Conservation (phyloP, 2,797 vertebrate species). For the Catamblyrhynchus diadema region DNA sequence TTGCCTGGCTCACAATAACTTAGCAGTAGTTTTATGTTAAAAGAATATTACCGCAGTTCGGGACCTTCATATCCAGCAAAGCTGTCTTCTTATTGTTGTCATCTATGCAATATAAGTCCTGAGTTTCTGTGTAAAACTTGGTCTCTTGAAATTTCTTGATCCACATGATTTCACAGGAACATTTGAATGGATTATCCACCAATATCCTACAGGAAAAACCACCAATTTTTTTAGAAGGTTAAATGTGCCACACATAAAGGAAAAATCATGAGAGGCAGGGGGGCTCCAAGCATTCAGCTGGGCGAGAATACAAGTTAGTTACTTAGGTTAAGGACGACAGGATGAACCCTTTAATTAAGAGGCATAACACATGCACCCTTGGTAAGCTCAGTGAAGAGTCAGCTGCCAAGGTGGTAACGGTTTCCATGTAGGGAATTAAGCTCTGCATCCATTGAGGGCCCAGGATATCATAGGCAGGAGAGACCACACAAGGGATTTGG, state of each 20-base stretch:
- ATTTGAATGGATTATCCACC: constrained; percentile 90
- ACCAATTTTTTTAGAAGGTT: background rate
- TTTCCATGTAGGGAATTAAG: background rate
- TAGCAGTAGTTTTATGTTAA: constrained; percentile 8
- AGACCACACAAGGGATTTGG: background rate
- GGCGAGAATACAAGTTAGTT: background rate
- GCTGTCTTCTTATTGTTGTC: constrained; percentile 83
- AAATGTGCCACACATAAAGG: background rate
- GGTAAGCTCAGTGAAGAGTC: background rate
- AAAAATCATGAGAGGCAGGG: background rate
- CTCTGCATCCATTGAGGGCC: background rate
- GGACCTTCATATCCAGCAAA: constrained; percentile 82
- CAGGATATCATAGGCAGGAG: background rate
- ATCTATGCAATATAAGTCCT: constrained; percentile 88
- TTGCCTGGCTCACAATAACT: background rate
- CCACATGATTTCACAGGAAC: constrained; percentile 97
- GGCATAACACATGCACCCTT: background rate
- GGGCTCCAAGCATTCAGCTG: background rate
- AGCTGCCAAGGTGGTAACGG: background rate
- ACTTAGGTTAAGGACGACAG: background rate
- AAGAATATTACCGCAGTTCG: constrained; percentile 87
- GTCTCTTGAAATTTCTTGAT: constrained; percentile 90
- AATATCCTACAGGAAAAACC: constrained; percentile 78
- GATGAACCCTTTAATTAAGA: background rate
- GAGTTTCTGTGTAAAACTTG: constrained; percentile 78